Evolutionary conservation across 2,888 invertebrate genomes (phyloP), one percentile per base, ranked within the genome.

Genomic region (Pammene fasciana): DNA sequence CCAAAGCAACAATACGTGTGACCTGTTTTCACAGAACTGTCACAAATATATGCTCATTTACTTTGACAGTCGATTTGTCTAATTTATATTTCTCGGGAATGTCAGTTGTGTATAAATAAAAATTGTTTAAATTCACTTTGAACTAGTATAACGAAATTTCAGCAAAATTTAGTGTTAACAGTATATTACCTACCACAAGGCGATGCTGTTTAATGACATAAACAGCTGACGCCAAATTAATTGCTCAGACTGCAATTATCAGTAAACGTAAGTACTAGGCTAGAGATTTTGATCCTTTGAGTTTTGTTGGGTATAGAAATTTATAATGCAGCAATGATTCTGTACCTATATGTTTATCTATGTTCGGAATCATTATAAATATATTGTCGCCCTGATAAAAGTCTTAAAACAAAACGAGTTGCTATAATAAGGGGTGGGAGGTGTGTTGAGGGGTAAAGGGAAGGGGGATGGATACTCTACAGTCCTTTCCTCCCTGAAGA

Each of bases 51-150:
- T 7, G 34, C 16, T 43, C 43, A 59, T 66, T 52, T 16, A 45
- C 34, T 59, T 60, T 67, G 66, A 67, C 66, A 66, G 16, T 14
- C 9, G 8, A 5, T 46, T 60, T 45, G 59, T 59, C 59, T 59
- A 59, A 43, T 34, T 57, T 9, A 62, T 52, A 52, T 41, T 52
- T 52, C 38, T 48, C 34, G 60, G 26, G 14, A 13, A 61, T 61
- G 61, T 50, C 61, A 61, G 11, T 48, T 16, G 36, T 36, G 34
- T 60, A 50, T 38, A 50, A 50, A 61, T 18, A 50, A 50, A 18
- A 50, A 11, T n/a, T 50, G 9, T 8, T 16, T 48, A 61, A 18
- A 48, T 61, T 50, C 13, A 14, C n/a, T 52, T 52, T 41, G n/a
- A 26, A 18, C 54, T 0, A 54, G 50, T 18, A 62, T 38, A 16